Base-by-base conservation (phyloP, 2,113 vertebrate species). In the Eretmochelys imbricata region DNA sequence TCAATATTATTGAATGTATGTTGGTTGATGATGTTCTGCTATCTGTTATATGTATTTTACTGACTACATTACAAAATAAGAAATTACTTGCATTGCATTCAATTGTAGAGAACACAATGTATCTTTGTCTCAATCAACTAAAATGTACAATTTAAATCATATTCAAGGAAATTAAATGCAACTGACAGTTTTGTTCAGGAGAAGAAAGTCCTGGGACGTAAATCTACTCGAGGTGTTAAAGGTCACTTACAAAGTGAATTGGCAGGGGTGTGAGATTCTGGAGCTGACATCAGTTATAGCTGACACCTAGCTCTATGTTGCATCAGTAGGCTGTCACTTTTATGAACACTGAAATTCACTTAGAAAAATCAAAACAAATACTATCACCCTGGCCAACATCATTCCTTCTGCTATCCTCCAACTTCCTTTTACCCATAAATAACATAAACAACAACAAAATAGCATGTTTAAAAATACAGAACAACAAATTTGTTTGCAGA, bases 61-160 rank as follows among this genome's bases (percentile, higher is more conserved):
- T 75, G 85, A 38, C 48, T 53, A 75, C 14, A 25, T 31, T 8
- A 20, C 16, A 80, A 90, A 90, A 69, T 13, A 5, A 69, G 8
- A 90, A 62, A 31, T 24, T 62, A 38, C 3, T 10, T 84, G n/a
- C 46, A 91, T 95, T 94, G 51, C 75, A 92, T 93, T 96, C 95
- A 93, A n/a, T 49, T 88, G 27, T 50, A 88, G n/a, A 88, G n/a
- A 82, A 31, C 14, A 76, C 19, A 89, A 84, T 84, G 22, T 51
- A 94, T 94, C 59, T 12, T 89, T 82, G 85, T 80, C 85, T 95
- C 59, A 93, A 85, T 91, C 89, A 94, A 42, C 75, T 54, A 27
- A 69, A 93, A 89, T 89, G 89, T 93, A 91, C 59, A 96, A 90
- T 94, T 95, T 96, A 93, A 94, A 95, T 79, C 24, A 55, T 85